phyloP scores from a whole-genome alignment of 2,797 vertebrate genomes.

The Melanotaenia nigrans region DNA sequence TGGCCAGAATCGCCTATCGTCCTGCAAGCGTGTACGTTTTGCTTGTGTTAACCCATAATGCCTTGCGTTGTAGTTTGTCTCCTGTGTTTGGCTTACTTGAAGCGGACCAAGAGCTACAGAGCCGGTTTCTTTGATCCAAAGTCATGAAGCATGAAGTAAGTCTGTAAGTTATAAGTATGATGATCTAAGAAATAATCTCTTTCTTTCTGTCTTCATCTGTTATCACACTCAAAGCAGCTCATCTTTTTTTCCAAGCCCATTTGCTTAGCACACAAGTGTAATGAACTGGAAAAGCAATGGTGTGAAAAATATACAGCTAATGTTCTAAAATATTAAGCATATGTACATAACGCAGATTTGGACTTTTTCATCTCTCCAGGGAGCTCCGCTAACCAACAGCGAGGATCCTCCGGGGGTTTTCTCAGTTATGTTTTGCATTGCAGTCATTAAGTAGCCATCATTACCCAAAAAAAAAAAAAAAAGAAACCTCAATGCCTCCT shows the following conservation, averaged over 20 bases:
- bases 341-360: constrained; percentile 54
- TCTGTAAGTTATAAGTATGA: too few species aligned
- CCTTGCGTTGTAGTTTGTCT: too few species aligned
- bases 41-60: too few species aligned
- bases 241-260: constrained; percentile 5
- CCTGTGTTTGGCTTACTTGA: too few species aligned
- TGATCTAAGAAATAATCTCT: neutral
- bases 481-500: constrained; percentile 64
- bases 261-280: constrained; percentile 53
- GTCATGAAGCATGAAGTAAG: too few species aligned
- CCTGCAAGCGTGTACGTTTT: too few species aligned
- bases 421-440: constrained; percentile 54
- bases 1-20: too few species aligned
- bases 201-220: constrained; percentile 8
- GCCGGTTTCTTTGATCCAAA: too few species aligned
- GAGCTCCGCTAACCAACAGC: constrained; percentile 52
- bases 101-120: too few species aligned
- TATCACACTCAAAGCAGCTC: neutral
- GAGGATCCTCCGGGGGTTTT: constrained; percentile 55
- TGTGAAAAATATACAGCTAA: constrained; percentile 62
- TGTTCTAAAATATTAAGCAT: constrained; percentile 66
- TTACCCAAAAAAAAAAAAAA: constrained; percentile 37
- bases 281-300: constrained; percentile 62
- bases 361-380: constrained; percentile 57
- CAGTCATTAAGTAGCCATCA: constrained; percentile 73